These are phyloP conservation scores for Campopleginae sp. DNA, from an alignment of 2,888 invertebrate genomes.

Conservation along the genomic window DNA sequence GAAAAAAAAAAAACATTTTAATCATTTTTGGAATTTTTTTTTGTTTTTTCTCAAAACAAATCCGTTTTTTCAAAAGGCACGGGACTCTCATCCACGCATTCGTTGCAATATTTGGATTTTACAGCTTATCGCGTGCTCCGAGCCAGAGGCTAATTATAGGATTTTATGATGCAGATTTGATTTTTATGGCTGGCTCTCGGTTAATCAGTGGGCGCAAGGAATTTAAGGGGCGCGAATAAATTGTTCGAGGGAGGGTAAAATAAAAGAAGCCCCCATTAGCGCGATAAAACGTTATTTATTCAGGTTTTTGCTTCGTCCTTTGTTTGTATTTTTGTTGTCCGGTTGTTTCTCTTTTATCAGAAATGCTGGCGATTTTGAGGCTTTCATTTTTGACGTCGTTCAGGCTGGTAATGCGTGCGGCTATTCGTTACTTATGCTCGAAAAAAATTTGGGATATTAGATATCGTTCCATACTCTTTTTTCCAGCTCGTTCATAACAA, in stretches of 20 bases:
- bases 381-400: slow-evolving; percentile 16
- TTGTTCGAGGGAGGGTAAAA: not conserved
- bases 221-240: not conserved
- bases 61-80: too few relatives aligned
- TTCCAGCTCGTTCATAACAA: not conserved
- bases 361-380: not conserved
- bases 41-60: too few relatives aligned
- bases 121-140: not conserved
- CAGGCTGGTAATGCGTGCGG: not conserved
- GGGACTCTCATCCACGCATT: not conserved
- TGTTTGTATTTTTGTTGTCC: not conserved
- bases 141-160: not conserved
- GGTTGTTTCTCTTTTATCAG: not conserved
- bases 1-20: too few relatives aligned
- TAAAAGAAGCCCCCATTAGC: not conserved
- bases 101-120: not conserved
- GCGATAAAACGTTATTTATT: slow-evolving; percentile 3
- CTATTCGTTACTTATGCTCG: not conserved
- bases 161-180: not conserved
- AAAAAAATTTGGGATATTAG: slow-evolving; percentile 3
- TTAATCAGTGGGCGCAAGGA: not conserved
- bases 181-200: not conserved
- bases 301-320: not conserved
- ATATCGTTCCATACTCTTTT: slow-evolving; percentile 13
- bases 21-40: too few relatives aligned